phyloP scores from a whole-genome alignment of 2,888 invertebrate genomes.

The Thera obeliscata region DNA sequence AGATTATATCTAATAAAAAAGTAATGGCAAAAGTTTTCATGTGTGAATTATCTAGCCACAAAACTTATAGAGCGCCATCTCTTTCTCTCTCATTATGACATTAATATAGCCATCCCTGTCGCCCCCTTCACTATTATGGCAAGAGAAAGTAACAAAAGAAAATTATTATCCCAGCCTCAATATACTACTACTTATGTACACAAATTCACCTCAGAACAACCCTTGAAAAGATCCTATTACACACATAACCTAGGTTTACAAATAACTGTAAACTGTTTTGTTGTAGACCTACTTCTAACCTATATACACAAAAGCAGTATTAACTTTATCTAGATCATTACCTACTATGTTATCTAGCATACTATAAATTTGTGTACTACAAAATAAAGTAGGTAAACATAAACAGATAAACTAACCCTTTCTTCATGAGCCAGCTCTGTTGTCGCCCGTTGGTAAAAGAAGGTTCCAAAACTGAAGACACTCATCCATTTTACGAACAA shows the following conservation, averaged over 20 bases:
- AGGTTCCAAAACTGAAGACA: slow-evolving; percentile 75
- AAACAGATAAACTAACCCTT: slow-evolving; percentile 82
- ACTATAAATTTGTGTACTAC: slow-evolving; percentile 45
- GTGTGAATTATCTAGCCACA: slow-evolving; percentile 44
- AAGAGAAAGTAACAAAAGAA: slow-evolving; percentile 84
- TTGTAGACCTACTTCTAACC: slow-evolving; percentile 62
- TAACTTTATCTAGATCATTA: slow-evolving; percentile 37
- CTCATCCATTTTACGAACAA: slow-evolving; percentile 82
- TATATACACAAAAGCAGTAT: slow-evolving; percentile 50
- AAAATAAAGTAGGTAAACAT: slow-evolving; percentile 61
- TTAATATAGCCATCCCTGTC: slow-evolving; percentile 62
- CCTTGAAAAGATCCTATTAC: neutral
- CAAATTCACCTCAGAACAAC: slow-evolving; percentile 16
- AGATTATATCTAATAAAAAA: slow-evolving; percentile 44
- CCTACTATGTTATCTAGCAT: slow-evolving; percentile 53
- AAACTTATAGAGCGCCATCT: slow-evolving; percentile 66
- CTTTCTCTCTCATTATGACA: slow-evolving; percentile 52
- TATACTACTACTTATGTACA: slow-evolving; percentile 49
- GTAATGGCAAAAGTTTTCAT: slow-evolving; percentile 60
- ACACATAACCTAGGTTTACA: slow-evolving; percentile 4
- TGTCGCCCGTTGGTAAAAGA: slow-evolving; percentile 77
- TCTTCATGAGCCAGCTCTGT: slow-evolving; percentile 83
- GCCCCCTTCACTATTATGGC: slow-evolving; percentile 79
- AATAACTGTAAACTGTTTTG: slow-evolving; percentile 24
- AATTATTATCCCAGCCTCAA: slow-evolving; percentile 75